Base-by-base conservation (phyloP, 2,113 vertebrate species). In the Cyprinus carpio region DNA sequence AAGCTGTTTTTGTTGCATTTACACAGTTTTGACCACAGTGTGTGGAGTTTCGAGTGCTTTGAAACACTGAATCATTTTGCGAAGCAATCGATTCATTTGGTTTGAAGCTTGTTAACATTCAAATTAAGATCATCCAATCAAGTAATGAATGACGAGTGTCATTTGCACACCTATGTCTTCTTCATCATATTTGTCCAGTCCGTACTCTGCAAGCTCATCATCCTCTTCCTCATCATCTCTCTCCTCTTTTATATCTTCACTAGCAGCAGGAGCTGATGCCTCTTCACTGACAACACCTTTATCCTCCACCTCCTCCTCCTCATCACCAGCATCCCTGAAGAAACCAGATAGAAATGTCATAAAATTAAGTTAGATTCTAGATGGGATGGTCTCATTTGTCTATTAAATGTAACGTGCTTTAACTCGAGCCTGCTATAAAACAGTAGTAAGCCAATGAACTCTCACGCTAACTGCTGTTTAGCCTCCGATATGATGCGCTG, bases 161-260 rank as follows among this genome's bases (percentile, higher is more conserved):
- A 34, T 34, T 51, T 0, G 16, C 65, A 90, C 67, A 97, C 97
- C 97, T 6, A 90, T 9, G 13, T 93, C 92, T 2, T 98, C 96
- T 81, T 98, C 94, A 43, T 99, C 97, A 0, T 99, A 99, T 80
- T 90, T 96, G 54, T 99, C 96, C 87, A 99, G 86, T 69, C 95
- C 94, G 1, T 99, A 99, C 78, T 97, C 97, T 0, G 95, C 96
- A 12, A 99, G 92, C 31, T 97, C 94, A 62, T 94, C 91, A 60
- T 94, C 94, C 0, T 91, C 91, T 3, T 93, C 34, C 34, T 37
- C 2, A 37, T 37, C 37, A 46, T 46, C 43, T 1, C 12, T 12
- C 11, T 86, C 40, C 0, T 86, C 40, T 8, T 78, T 85, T 65
- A 62, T 43, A 43, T 80, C 58, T 87, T 88, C 0, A 77, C 88